Conservation (phyloP, 2,888 invertebrate species). For the Cyclophora albipunctata region DNA sequence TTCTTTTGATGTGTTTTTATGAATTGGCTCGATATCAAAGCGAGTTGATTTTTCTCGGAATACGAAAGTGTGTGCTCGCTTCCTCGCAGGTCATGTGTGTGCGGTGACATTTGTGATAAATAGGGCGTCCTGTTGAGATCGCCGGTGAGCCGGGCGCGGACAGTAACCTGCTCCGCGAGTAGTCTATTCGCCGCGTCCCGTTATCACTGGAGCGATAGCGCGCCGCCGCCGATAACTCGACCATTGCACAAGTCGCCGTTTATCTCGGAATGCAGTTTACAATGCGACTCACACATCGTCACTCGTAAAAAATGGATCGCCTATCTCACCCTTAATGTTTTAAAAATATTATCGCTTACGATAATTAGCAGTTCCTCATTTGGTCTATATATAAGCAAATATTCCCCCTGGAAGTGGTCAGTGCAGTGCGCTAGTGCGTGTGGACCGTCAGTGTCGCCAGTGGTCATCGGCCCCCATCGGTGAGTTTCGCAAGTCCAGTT, state of each 20-base stretch:
- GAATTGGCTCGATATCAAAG: slow-evolving; percentile 34
- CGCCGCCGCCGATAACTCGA: slow-evolving; percentile 43
- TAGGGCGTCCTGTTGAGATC: slow-evolving; percentile 39
- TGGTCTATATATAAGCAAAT: slow-evolving; percentile 21
- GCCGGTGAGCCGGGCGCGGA: slow-evolving; percentile 23
- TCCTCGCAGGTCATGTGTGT: slow-evolving; percentile 11
- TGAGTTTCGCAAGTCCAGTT: slow-evolving; percentile 73
- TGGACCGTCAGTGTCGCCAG: slow-evolving; percentile 36
- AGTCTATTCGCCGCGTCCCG: slow-evolving; percentile 47
- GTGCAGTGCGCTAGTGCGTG: slow-evolving; percentile 32
- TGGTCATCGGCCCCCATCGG: slow-evolving; percentile 70
- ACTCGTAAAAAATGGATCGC: slow-evolving; percentile 38
- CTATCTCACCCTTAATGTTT: slow-evolving; percentile 19
- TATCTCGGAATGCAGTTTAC: slow-evolving; percentile 60
- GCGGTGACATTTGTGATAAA: slow-evolving; percentile 33
- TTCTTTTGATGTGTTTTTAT: slow-evolving; percentile 7
- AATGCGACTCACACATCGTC: slow-evolving; percentile 43
- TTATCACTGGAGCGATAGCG: slow-evolving; percentile 58
- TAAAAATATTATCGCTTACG: slow-evolving; percentile 11
- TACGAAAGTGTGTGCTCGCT: slow-evolving; percentile 19
- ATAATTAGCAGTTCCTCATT: slow-evolving; percentile 26
- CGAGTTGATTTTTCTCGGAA: slow-evolving; percentile 23
- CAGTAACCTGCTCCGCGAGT: slow-evolving; percentile 44
- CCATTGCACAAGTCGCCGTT: slow-evolving; percentile 47
- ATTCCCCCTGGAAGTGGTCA: slow-evolving; percentile 34